Evolutionary conservation across 2,888 invertebrate species (phyloP), one percentile per base, ranked within the genome.

Genomic region (Epistrophe grossulariae): DNA sequence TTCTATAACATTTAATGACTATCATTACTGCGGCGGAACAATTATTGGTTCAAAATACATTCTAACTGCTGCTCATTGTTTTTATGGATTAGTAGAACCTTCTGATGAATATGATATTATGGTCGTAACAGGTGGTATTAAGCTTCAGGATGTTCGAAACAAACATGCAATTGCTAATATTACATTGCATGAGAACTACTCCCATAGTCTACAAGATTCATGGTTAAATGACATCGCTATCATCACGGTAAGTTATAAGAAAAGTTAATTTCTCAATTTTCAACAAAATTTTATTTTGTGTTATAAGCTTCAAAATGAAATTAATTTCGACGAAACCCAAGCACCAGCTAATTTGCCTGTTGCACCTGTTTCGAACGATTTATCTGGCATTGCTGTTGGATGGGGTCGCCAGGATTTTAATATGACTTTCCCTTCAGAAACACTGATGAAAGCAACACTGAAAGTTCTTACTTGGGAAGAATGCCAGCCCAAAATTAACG

Each of bases 21-120:
- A 70, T 0, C 70, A 70, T 24, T n/a, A n/a, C 10, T 70, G 70
- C 7, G 70, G 70, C 9, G 70, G 70, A 28, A 70, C 70, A 0
- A 70, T 70, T 28, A 70, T 70, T 11, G n/a, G 40, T 24, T 11
- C 70, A 10, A 70, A 70, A 10, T 38, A 70, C 24, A 55, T 70
- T 24, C 40, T 70, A 4, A 40, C 70, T 1, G 70, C 70, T 40
- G 70, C 52, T 4, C 70, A 55, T 40, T 70, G 70, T n/a, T 38
- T 70, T 13, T 19, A 24, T 0, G 68, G 68, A 0, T 15, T 68
- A 9, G 38, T 28, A 40, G 52, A 40, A 11, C 38, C 52, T 11
- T 40, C 19, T 8, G 70, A n/a, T n/a, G n/a, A n/a, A n/a, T n/a
- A 70, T 35, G 68, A 70, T n/a, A 17, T 52, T 10, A 10, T 13